Percentiles rank a stretch among this genome's conserved stretches.
These are phyloP conservation scores for Myzus persicae DNA, from an alignment of 1,140 invertebrate genomes.

Conservation along the genomic window DNA sequence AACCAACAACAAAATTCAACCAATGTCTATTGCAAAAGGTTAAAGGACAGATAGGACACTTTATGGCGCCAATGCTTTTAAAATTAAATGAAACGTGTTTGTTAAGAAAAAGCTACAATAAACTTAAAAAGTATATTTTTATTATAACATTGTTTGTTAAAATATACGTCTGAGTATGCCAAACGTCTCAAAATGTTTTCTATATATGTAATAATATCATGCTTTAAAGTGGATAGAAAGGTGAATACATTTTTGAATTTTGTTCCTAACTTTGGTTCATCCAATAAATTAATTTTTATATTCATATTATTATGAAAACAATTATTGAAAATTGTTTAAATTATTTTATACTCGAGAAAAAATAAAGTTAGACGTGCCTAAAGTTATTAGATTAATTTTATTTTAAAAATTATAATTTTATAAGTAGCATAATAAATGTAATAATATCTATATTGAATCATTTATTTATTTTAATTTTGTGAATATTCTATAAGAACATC, in stretches of 20 bases:
- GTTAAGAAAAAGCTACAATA: neutral
- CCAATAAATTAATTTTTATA: neutral
- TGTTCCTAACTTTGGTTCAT: neutral
- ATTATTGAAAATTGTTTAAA: neutral
- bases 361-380: neutral
- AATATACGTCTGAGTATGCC: neutral
- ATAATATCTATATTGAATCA: neutral
- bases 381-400: neutral
- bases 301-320: neutral
- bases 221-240: neutral
- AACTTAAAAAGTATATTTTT: neutral
- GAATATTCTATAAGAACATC: neutral
- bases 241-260: neutral
- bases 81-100: slow-evolving; percentile 4
- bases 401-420: neutral
- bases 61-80: slow-evolving; percentile 13
- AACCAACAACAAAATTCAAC: neutral
- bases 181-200: neutral
- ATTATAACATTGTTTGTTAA: neutral
- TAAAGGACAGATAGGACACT: neutral
- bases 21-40: neutral
- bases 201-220: neutral
- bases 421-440: neutral
- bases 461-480: neutral
- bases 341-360: neutral